Evolutionary conservation across 2,797 vertebrate species (phyloP), one percentile per base, ranked within the genome.

Genomic region (Balearica regulorum): DNA sequence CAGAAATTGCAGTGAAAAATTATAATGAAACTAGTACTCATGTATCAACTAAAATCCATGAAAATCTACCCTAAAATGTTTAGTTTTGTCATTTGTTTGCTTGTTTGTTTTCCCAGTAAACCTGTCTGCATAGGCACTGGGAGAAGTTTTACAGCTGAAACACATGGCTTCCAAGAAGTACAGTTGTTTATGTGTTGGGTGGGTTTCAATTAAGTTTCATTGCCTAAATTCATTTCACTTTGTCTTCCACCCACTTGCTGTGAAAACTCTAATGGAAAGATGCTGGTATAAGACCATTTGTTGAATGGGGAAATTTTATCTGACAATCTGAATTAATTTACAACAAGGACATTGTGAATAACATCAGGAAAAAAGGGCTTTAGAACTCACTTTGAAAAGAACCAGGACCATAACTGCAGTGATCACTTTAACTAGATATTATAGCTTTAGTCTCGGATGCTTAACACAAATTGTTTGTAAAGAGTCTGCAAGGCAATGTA

Each of bases 1-100:
- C 49, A 81, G 71, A 93, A 85, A 94, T 61, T 89, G 51, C 68
- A 71, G 43, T 49, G 72, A 95, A 87, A 92, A 94, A 84, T 84
- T 78, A 48, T 75, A 66, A 89, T 62, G 78, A 83, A 89, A 72
- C 51, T 51, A 46, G 49, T 71, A 43, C 20, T 78, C 20, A 16
- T 13, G 7, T 72, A 80, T 94, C 61, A 84, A 35, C 37, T 55
- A 46, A 90, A 87, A 90, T 93, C 81, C 37, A 14, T 90, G 13
- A 31, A 83, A 83, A 65, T 58, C 35, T 72, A 16, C 29, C 43
- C 16, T 51, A 10, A 86, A 87, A 26, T 55, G 14, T 18, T 89
- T 53, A 87, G 5, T 31, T 21, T 39, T 83, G 28, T 53, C 48
- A n/a, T 69, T 55, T 77, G 13, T 31, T 64, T 49, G 24, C 13